Base-by-base conservation (phyloP, 2,797 vertebrate genomes). In the Parauchenoglanis punctatus region DNA sequence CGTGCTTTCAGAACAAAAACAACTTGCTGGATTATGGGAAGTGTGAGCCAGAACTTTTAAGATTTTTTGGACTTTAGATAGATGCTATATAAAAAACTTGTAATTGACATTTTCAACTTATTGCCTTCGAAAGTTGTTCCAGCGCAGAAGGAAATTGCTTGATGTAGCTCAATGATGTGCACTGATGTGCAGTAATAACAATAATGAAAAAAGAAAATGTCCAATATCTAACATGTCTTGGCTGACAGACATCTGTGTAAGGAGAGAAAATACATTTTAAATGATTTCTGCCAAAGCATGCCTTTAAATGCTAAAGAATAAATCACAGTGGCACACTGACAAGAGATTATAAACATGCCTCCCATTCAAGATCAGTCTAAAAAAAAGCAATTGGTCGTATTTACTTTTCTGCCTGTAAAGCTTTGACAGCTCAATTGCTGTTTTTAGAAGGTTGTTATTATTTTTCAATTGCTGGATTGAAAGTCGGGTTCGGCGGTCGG, bases 371-470 rank as follows among this genome's bases (percentile, higher is more conserved):
- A 44, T 67, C 54, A 58, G 54, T 8, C 89, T 90, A 92, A 93
- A 94, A 93, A 91, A 94, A 93, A 95, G 93, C 89, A 95, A 95
- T 73, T 86, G 89, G 87, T 87, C 90, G 91, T 95, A 95, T 94
- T 96, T 93, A 93, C 95, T 95, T 95, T 93, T 93, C 93, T 88
- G 89, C 83, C 89, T 90, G 91, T 92, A 92, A 94, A 91, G 95
- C 94, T 96, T 96, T 94, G 90, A 94, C 93, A 95, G 94, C 93
- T 94, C 92, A 95, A 95, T 92, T 93, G 94, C 91, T 96, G 94
- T 95, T 95, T 96, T 96, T 88, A 96, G 92, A 94, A 91, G 94
- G 87, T 90, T 95, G 95, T 95, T 96, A 92, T 96, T 96, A 94
- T 95, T 96, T 96, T 96, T 95, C 94, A 95, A 96, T 95, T 92